A percentile compares a stretch with the other conserved stretches of the same genome.
These are phyloP conservation scores for Drosophila ohnishii DNA, from an alignment of 1,140 invertebrate species.

Conservation along the genomic window DNA sequence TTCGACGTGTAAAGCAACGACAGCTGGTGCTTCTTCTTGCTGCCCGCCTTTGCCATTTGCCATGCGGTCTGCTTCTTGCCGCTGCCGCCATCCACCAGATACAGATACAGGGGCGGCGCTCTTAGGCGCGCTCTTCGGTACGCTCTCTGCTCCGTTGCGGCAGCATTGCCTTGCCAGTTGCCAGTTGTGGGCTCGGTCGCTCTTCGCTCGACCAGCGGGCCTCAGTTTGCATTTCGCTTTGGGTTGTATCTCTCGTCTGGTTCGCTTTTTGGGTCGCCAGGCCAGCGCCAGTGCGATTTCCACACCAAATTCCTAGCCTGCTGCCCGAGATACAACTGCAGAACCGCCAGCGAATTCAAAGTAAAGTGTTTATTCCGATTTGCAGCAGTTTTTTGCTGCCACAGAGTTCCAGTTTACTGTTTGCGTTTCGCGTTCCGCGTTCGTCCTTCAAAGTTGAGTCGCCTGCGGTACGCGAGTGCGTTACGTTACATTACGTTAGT, in stretches of 20 bases:
- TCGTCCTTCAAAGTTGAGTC: conserved; percentile 26
- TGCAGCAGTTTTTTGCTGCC: conserved; percentile 11
- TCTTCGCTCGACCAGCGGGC: conserved; percentile 57
- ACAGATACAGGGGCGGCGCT: conserved; percentile 58
- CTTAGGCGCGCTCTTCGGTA: conserved; percentile 16
- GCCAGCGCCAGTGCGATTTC: conserved; percentile 50
- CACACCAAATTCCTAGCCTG: conserved; percentile 54
- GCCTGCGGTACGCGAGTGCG: conserved; percentile 12
- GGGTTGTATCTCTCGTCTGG: conserved; percentile 81
- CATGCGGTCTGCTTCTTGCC: conserved; percentile 60
- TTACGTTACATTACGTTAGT: conserved; percentile 18
- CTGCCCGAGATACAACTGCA: conserved; percentile 45
- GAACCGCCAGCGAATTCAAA: conserved; percentile 37
- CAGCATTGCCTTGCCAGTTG: conserved; percentile 12
- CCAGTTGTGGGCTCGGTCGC: conserved; percentile 54
- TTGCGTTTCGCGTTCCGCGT: conserved; percentile 23
- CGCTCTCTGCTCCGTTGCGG: conserved; percentile 11
- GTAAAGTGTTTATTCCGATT: conserved; percentile 48
- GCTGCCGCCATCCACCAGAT: conserved; percentile 56
- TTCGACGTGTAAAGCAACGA: conserved; percentile 43
- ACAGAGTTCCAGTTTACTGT: conserved; percentile 4
- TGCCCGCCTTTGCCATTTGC: conserved; percentile 35
- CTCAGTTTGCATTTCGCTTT: conserved; percentile 82
- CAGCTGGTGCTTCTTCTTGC: conserved; percentile 42
- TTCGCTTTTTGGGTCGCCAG: conserved; percentile 75